These are phyloP conservation scores for Etheostoma nigrum DNA, from an alignment of 2,797 vertebrate species.

Conservation along the genomic window DNA sequence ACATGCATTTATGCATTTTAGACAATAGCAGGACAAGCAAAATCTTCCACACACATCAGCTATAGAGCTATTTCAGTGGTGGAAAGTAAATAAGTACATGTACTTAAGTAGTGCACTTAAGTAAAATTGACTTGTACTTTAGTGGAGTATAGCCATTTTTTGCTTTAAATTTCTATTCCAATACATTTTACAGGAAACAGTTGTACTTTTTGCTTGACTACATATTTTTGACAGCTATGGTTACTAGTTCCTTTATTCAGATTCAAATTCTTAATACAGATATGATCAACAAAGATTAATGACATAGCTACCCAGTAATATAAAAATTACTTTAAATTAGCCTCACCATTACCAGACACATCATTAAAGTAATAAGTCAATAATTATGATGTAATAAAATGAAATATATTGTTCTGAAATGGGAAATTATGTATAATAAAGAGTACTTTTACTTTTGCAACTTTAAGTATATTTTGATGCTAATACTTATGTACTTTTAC, in stretches of 20 bases:
- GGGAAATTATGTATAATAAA: not conserved
- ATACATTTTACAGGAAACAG: not conserved
- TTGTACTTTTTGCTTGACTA: too few species aligned
- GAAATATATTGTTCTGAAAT: not conserved
- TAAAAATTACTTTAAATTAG: too few species aligned
- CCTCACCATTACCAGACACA: not conserved
- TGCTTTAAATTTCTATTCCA: not conserved
- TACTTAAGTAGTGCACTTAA: not conserved
- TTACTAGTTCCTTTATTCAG: too few species aligned
- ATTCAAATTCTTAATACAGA: too few species aligned
- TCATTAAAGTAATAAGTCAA: not conserved
- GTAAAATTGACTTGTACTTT: not conserved
- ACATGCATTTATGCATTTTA: slow-evolving; percentile 22
- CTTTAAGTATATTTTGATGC: not conserved
- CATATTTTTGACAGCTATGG: too few species aligned
- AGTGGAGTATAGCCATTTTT: slow-evolving; percentile 1
- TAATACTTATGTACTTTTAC: not conserved
- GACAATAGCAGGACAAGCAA: not conserved
- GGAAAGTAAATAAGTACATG: not conserved
- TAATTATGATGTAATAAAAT: not conserved
- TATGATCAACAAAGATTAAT: too few species aligned
- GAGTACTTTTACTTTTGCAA: not conserved
- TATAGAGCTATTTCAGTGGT: not conserved
- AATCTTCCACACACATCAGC: not conserved
- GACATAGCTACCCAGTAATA: too few species aligned